Evolutionary conservation across 2,113 vertebrate species (phyloP).

Genomic region (Thalassarche chlororhynchos): DNA sequence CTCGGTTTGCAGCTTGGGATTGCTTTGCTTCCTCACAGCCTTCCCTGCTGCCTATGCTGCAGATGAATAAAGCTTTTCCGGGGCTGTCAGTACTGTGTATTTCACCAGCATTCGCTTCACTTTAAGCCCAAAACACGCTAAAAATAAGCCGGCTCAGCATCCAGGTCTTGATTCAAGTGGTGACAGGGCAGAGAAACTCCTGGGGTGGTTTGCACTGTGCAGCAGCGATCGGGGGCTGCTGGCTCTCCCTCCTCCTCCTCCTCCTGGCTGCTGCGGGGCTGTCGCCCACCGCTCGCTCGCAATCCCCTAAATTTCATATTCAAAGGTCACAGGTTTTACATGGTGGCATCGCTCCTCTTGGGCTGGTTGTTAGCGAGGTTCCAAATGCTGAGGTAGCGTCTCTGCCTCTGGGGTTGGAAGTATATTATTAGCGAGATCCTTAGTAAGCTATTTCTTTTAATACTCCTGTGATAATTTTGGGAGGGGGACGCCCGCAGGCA

Average conservation of each 20-base stretch:
- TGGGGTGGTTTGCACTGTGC: not conserved
- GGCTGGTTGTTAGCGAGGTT: not conserved
- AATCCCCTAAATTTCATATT: not conserved
- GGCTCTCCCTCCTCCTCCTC: not conserved
- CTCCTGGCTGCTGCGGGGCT: not conserved
- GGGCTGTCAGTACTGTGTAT: not conserved
- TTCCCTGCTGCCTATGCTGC: not conserved
- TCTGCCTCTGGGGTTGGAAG: not conserved
- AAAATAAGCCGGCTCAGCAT: conserved; percentile 34
- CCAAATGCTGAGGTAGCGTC: fast-evolving
- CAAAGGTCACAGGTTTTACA: not conserved
- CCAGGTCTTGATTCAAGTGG: not conserved
- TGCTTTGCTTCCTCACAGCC: not conserved
- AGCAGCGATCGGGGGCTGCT: not conserved
- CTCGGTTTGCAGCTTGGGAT: not conserved
- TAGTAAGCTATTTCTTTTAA: not conserved
- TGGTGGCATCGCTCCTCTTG: fast-evolving
- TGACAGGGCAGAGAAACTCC: conserved; percentile 6
- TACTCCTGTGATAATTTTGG: not conserved
- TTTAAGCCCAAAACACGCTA: conserved; percentile 28
- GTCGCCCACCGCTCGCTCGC: fast-evolving
- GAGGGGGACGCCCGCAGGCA: not conserved
- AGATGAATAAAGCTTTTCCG: conserved; percentile 30
- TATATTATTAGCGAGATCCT: not conserved
- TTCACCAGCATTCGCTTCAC: not conserved